phyloP scores from a whole-genome alignment of 2,888 invertebrate species.

The Melanotus villosus region DNA sequence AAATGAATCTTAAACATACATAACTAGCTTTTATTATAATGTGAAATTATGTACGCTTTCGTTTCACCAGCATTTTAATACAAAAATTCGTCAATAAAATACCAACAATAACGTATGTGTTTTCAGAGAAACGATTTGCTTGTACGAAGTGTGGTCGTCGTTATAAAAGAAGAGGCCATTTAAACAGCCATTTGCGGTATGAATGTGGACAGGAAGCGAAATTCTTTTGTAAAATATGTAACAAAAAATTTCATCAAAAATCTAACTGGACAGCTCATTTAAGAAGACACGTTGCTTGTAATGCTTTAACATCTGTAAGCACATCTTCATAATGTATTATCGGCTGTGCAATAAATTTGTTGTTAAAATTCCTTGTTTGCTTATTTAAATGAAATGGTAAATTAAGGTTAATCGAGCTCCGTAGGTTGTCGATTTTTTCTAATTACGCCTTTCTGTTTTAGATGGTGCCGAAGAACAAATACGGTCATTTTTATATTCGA shows the following conservation, averaged over 20 bases:
- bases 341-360: too few species aligned
- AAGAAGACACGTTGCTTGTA: neutral
- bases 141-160: slow-evolving; percentile 53
- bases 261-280: slow-evolving; percentile 11
- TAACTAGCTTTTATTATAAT: too few species aligned
- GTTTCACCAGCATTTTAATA: too few species aligned
- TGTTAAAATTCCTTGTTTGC: too few species aligned
- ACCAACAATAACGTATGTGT: neutral
- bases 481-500: slow-evolving; percentile 5
- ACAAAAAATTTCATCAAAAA: slow-evolving; percentile 52
- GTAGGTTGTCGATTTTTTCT: neutral
- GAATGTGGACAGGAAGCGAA: slow-evolving; percentile 74
- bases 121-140: slow-evolving; percentile 6
- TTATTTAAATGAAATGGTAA: too few species aligned
- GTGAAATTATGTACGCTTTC: too few species aligned
- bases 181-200: slow-evolving; percentile 71
- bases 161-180: slow-evolving; percentile 58
- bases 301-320: neutral
- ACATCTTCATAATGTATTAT: too few species aligned
- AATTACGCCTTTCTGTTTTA: slow-evolving; percentile 10
- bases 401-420: too few species aligned
- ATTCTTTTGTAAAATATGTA: slow-evolving; percentile 71
- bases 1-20: too few species aligned
- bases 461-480: slow-evolving; percentile 26
- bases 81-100: too few species aligned